Evolutionary conservation across 35 echinoderm and acorn worm species (phyloP), one percentile per base, ranked within the genome.

Genomic region (Holothuria glaberrima): DNA sequence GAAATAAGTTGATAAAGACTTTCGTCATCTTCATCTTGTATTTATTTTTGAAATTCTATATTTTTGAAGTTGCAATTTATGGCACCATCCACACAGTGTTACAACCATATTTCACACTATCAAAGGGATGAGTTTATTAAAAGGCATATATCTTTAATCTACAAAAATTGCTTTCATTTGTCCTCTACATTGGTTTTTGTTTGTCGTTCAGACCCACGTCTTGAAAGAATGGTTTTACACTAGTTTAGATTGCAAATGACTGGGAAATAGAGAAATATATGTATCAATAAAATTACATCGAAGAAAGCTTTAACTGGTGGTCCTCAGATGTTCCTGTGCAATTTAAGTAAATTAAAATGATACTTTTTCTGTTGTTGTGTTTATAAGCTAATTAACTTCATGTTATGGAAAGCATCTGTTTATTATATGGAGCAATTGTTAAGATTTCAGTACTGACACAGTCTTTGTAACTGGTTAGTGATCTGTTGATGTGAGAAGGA

Each of bases 31-130:
- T 54, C 50, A 54, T 54, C 50, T 54, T 54, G 50, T 54, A 54
- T 54, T 54, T 54, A 54, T 54, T 75, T 75, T 75, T 75, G 44
- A 75, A 69, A 75, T 31, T 32, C 32, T 75, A 75, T 75, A 75
- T 75, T 75, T 75, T 75, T 75, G 71, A 75, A 75, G 71, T 38
- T 75, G 71, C 71, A 75, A 75, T 75, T 75, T 6, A 34, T 38
- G 44, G 71, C 41, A 75, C 71, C 71, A 75, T 75, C 71, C 71
- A 41, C 44, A 29, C 31, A 30, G 66, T 69, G 25, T 69, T 9
- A 30, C 6, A 30, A 29, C 10, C 66, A 30, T 69, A 69, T 69
- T 30, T 69, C 25, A 29, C 31, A 30, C 10, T 69, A 33, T 13
- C n/a, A 27, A 69, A 12, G 25, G n/a, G 25, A 69, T 29, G 4